A percentile compares a stretch with the other conserved stretches of the same genome.
Conservation (phyloP, 2,113 vertebrate genomes). For the Fukomys damarensis region DNA sequence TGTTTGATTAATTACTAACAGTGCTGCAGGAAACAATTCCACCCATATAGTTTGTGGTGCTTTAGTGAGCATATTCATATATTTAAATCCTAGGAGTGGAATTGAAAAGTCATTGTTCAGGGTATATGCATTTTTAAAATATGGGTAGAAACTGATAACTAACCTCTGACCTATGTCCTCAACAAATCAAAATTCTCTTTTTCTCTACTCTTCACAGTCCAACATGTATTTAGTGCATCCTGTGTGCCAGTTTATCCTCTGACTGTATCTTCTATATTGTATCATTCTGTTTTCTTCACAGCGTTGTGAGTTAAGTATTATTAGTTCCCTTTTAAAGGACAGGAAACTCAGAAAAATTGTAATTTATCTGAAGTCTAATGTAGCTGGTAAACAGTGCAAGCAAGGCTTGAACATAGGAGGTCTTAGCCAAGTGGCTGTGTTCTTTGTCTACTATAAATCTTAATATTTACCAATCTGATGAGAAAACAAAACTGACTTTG, state of each 20-base stretch:
- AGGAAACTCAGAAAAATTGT: neutral
- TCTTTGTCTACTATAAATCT: neutral
- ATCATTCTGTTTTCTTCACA: neutral
- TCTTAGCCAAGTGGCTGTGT: neutral
- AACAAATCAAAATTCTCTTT: neutral
- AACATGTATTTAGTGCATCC: neutral
- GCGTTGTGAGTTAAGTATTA: neutral
- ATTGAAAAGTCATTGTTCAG: neutral
- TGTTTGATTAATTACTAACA: neutral
- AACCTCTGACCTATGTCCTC: neutral
- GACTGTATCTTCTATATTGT: neutral
- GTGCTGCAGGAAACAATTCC: neutral
- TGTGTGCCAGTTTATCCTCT: neutral
- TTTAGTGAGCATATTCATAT: neutral
- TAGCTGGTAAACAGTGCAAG: neutral
- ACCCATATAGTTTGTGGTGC: rapidly evolving
- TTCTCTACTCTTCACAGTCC: neutral
- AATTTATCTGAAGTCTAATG: neutral
- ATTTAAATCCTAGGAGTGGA: neutral
- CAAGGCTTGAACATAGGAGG: neutral
- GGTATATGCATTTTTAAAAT: neutral
- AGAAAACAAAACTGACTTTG: neutral
- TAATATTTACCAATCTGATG: neutral
- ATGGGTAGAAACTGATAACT: neutral
- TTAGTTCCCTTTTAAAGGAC: neutral